Conservation (phyloP, 2,888 invertebrate species). For the Leucophenga maculata region DNA sequence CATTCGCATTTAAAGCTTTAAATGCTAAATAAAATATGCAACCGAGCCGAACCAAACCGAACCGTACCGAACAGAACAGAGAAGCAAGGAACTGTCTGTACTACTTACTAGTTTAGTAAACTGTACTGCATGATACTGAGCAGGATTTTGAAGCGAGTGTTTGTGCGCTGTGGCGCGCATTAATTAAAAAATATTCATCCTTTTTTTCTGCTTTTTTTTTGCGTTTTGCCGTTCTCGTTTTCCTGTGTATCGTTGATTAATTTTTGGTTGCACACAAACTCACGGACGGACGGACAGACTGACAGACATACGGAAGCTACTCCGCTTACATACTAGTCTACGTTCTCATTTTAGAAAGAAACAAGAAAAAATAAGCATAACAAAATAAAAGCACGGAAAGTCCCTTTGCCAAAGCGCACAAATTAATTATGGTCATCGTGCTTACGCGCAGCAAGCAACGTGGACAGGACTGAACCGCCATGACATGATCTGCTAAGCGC, state of each 20-base stretch:
- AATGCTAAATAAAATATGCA: conserved; percentile 2
- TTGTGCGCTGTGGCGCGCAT: conserved; percentile 42
- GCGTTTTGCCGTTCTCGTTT: neutral
- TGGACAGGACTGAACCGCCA: neutral
- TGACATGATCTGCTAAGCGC: conserved; percentile 54
- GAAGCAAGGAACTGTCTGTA: conserved; percentile 29
- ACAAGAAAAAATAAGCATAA: conserved; percentile 15
- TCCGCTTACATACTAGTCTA: conserved; percentile 44
- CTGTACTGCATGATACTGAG: no score
- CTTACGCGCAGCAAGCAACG: conserved; percentile 27
- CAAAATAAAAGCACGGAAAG: conserved; percentile 8
- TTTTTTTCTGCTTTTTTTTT: conserved; percentile 26
- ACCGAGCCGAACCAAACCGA: neutral
- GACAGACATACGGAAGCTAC: conserved; percentile 40
- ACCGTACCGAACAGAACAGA: conserved; percentile 16
- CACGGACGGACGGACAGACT: conserved; percentile 23
- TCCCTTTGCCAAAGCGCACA: conserved; percentile 43
- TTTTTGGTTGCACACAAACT: conserved; percentile 65
- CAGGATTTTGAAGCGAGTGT: conserved; percentile 46
- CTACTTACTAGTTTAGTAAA: conserved; percentile 36
- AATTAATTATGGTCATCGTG: conserved; percentile 64
- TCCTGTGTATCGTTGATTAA: conserved; percentile 51
- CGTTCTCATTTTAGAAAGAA: conserved; percentile 31
- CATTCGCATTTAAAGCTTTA: conserved; percentile 43
- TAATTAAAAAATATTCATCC: conserved; percentile 60